These are phyloP conservation scores for Python bivittatus DNA, from an alignment of 2,113 vertebrate species.

Conservation along the genomic window DNA sequence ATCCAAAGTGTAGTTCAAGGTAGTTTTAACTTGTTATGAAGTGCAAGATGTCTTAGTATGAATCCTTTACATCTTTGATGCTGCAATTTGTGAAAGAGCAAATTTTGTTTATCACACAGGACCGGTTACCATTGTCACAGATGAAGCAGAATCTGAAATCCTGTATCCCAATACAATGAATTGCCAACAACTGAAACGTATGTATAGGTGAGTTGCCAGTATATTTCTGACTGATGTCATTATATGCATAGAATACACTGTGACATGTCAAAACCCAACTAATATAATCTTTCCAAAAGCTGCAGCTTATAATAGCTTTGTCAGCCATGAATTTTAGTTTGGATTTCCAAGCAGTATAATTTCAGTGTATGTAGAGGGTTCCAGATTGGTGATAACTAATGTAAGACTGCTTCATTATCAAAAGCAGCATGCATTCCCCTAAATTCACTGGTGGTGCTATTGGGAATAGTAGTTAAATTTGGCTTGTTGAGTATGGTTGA, in stretches of 20 bases:
- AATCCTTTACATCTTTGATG: conserved; percentile 6
- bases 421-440: background rate
- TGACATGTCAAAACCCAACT: too few species aligned
- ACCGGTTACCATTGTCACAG: conserved; percentile 80
- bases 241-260: background rate
- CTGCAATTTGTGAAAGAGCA: background rate
- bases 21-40: conserved; percentile 32
- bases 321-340: background rate
- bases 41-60: background rate
- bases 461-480: background rate
- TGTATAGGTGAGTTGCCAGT: conserved; percentile 75
- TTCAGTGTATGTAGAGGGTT: background rate
- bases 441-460: background rate
- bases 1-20: background rate
- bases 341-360: background rate
- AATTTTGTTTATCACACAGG: conserved; percentile 67
- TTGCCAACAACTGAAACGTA: conserved; percentile 79
- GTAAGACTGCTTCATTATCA: background rate
- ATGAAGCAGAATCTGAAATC: conserved; percentile 83
- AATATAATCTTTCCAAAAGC: background rate
- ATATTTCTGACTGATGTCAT: background rate
- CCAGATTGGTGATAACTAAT: background rate
- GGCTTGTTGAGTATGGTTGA: background rate
- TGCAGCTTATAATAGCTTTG: background rate
- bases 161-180: conserved; percentile 89